Conservation (phyloP, 2,113 vertebrate species). For the Excalfactoria chinensis region DNA sequence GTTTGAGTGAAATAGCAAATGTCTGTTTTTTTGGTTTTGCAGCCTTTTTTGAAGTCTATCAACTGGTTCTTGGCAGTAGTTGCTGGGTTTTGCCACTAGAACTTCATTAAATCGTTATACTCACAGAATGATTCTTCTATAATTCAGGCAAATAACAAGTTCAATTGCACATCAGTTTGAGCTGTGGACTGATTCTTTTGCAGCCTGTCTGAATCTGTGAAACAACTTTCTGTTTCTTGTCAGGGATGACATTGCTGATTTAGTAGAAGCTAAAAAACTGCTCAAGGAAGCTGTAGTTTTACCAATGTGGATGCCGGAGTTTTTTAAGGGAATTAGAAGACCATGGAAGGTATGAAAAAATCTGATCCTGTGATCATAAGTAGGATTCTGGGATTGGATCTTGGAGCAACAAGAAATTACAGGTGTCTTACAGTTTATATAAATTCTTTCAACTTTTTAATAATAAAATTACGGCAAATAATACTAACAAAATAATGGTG, state of each 20-base stretch:
- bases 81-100: background rate
- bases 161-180: background rate
- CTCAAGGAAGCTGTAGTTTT: slow-evolving; percentile 96
- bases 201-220: background rate
- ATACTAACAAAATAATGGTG: background rate
- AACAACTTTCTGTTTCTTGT: slow-evolving; percentile 27
- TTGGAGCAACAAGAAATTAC: background rate
- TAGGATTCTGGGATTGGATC: slow-evolving; percentile 11
- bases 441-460: background rate
- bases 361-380: background rate
- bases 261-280: slow-evolving; percentile 95
- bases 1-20: background rate
- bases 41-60: too few relatives aligned
- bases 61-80: background rate
- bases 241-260: slow-evolving; percentile 97
- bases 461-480: background rate
- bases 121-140: background rate
- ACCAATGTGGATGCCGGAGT: slow-evolving; percentile 99
- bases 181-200: background rate
- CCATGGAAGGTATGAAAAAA: slow-evolving; percentile 92
- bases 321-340: slow-evolving; percentile 97
- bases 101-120: background rate
- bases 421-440: background rate
- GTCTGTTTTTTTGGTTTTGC: too few relatives aligned
- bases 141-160: background rate